Base-by-base conservation (phyloP, 1,140 invertebrate species). In the Pseudachorutes palmiensis region DNA sequence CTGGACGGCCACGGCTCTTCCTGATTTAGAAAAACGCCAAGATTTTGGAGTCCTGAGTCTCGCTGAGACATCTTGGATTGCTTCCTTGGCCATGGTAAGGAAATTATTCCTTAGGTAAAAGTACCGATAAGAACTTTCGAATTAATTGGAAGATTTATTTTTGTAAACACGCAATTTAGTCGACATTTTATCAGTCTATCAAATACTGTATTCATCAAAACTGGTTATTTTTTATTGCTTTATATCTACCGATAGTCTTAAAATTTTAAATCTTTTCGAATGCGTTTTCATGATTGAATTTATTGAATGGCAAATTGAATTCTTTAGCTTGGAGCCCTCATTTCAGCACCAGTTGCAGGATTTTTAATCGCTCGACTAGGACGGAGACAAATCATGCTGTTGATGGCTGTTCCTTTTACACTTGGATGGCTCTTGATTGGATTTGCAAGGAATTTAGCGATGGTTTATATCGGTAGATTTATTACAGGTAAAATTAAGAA, bases 1-100 rank as follows among this genome's bases (percentile, higher is more conserved):
- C n/a, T 92, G 89, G 87, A 86, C 88, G 5, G 88, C 89, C 0
- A 86, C 88, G 2, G 87, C 87, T 2, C 80, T 84, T 51, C 84
- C 85, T 1, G 82, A 86, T 69, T 80, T 89, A 9, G 77, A 78
- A 1, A 75, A 80, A 48, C 66, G 69, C 1, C 76, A 76, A 22
- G 77, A 80, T 62, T 86, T 87, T 73, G 72, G 78, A 58, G 77
- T 31, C 2, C 19, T 88, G 0, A 77, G 75, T 1, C 12, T 68
- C 0, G 74, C 78, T 0, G 79, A 87, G 49, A 83, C 84, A 45
- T 85, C 86, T 0, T 91, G 87, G 88, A 83, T 90, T 65, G 83
- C 86, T 1, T 86, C 88, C 2, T 45, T 64, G 1, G 48, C 69
- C 14, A 55, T 67, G 60, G 68, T 70, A 61, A 68, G 66, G 33